phyloP scores from a whole-genome alignment of 2,888 invertebrate species.

The Drosophila barbarae region DNA sequence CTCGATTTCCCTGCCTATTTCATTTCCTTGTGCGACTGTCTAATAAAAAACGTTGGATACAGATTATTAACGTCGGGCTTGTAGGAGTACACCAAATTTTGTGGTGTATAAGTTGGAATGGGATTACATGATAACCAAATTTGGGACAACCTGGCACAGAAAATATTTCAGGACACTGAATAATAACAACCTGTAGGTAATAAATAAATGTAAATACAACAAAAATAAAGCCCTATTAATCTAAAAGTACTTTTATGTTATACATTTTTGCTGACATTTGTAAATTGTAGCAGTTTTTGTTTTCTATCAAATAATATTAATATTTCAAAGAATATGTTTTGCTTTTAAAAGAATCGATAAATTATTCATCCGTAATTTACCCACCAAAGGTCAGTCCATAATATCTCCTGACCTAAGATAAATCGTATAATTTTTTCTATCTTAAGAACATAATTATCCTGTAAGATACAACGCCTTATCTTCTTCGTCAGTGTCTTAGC shows the following conservation, averaged over 20 bases:
- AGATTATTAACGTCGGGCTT: neutral
- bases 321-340: too few relatives aligned
- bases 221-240: neutral
- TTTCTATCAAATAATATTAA: neutral
- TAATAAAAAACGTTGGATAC: neutral
- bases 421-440: neutral
- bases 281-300: neutral
- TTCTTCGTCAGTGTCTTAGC: neutral
- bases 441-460: neutral
- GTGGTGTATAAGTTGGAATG: neutral
- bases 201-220: too few relatives aligned
- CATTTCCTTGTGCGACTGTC: neutral
- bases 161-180: slow-evolving; percentile 4
- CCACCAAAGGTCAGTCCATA: neutral
- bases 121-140: neutral
- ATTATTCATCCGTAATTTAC: neutral
- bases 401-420: neutral
- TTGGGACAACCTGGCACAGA: neutral
- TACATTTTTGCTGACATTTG: neutral
- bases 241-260: neutral
- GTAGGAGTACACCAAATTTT: neutral
- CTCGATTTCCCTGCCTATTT: slow-evolving; percentile 3
- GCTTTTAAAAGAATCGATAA: neutral
- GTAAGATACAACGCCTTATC: neutral
- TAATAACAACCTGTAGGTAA: neutral